A percentile compares a stretch with the other conserved stretches of the same genome.
Conservation (phyloP, 2,888 invertebrate species). For the Calliopum simillimum region DNA sequence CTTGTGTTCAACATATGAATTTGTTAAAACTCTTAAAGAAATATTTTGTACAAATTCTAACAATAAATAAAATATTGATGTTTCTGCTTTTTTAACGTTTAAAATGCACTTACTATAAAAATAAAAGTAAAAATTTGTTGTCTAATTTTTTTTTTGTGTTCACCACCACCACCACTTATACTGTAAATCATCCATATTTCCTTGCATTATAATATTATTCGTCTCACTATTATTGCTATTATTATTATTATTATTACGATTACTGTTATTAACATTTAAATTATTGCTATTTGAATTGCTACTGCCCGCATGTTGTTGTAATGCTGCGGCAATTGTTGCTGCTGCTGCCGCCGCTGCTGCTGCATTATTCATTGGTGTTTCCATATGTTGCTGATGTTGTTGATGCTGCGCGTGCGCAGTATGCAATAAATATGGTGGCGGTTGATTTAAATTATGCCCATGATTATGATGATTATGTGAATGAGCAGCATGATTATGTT, state of each 20-base stretch:
- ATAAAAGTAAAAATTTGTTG: conserved; percentile 41
- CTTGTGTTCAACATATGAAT: conserved; percentile 11
- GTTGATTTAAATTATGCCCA: conserved; percentile 63
- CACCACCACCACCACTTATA: conserved; percentile 66
- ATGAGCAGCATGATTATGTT: conserved; percentile 41
- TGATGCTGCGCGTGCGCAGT: conserved; percentile 47
- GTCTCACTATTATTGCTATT: conserved; percentile 53
- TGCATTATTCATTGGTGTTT: conserved; percentile 60
- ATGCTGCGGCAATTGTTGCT: conserved; percentile 68
- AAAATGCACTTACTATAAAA: neutral
- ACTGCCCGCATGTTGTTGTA: conserved; percentile 63
- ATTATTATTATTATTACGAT: conserved; percentile 43
- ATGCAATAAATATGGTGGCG: conserved; percentile 71
- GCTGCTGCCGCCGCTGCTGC: conserved; percentile 71
- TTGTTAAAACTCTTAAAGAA: conserved; percentile 1
- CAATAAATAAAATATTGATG: neutral
- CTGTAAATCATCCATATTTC: conserved; percentile 64
- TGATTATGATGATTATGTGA: conserved; percentile 54
- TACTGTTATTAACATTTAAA: conserved; percentile 48
- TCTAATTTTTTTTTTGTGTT: conserved; percentile 46
- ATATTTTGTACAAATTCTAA: conserved; percentile 21
- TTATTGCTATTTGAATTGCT: conserved; percentile 49
- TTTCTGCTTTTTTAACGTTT: too few species aligned
- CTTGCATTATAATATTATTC: conserved; percentile 64
- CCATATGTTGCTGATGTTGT: conserved; percentile 48